Percentiles rank a stretch among this genome's conserved stretches.
Evolutionary conservation across 2,888 invertebrate genomes (phyloP).

Genomic region (Anagyrus pseudococci): DNA sequence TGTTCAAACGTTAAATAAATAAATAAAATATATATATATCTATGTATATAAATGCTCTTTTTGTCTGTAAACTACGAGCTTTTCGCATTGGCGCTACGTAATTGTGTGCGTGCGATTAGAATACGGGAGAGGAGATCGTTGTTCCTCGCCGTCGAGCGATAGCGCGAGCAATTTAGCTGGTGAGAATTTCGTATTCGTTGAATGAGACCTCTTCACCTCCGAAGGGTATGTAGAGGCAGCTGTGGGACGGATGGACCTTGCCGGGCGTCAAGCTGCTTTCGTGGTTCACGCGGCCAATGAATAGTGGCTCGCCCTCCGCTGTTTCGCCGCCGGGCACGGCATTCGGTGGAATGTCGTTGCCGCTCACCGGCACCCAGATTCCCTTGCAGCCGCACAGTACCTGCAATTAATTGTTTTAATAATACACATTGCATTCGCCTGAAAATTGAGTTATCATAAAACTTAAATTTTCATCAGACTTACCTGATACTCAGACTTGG

Average conservation of each 20-base stretch:
- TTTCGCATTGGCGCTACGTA: too few relatives aligned
- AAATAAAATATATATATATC: too few relatives aligned
- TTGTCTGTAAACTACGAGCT: too few relatives aligned
- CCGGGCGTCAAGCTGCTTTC: conserved; percentile 80
- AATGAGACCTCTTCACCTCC: conserved; percentile 80
- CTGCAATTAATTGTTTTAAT: conserved; percentile 43
- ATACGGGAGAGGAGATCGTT: too few relatives aligned
- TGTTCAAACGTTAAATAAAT: too few relatives aligned
- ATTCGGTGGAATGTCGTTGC: conserved; percentile 74
- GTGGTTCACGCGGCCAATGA: conserved; percentile 78
- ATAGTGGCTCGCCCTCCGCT: conserved; percentile 81
- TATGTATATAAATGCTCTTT: too few relatives aligned
- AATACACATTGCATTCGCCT: background rate
- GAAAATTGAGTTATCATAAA: too few relatives aligned
- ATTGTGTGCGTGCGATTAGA: too few relatives aligned
- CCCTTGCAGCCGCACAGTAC: conserved; percentile 59
- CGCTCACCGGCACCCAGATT: conserved; percentile 67
- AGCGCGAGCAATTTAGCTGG: conserved; percentile 19
- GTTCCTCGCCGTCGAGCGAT: too few relatives aligned
- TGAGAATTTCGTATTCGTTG: conserved; percentile 81
- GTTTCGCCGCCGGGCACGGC: conserved; percentile 76
- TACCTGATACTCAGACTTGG: conserved; percentile 74
- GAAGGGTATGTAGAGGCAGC: conserved; percentile 83
- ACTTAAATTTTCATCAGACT: background rate
- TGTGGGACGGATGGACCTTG: conserved; percentile 85